A percentile compares a stretch with the other conserved stretches of the same genome.
Conservation (phyloP, 2,888 invertebrate genomes). For the Saturnia pavonia region DNA sequence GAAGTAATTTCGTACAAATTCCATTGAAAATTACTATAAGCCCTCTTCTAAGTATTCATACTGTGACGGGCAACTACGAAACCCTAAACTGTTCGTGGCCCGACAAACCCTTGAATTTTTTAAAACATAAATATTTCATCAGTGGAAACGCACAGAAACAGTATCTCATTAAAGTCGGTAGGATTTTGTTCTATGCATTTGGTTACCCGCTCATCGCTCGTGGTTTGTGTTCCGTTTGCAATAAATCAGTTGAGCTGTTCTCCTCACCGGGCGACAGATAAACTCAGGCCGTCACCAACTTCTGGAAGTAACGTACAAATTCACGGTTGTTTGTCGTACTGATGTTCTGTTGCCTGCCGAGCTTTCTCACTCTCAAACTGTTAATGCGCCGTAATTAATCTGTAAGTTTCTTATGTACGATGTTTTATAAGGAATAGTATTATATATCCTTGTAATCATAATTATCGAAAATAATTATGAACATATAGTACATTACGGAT, state of each 20-base stretch:
- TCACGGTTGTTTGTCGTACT: slow-evolving; percentile 24
- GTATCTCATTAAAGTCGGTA: neutral
- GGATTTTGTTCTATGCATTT: neutral
- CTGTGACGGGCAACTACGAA: no score
- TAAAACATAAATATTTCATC: neutral
- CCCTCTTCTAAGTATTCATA: no score
- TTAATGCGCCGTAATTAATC: neutral
- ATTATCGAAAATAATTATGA: no score
- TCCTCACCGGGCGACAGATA: slow-evolving; percentile 39
- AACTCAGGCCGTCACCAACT: slow-evolving; percentile 45
- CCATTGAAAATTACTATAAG: no score
- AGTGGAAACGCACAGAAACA: neutral
- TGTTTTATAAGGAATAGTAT: neutral
- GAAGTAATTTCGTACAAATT: no score
- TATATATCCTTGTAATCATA: neutral
- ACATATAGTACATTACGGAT: no score
- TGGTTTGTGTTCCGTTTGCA: slow-evolving; percentile 22
- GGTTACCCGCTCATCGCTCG: slow-evolving; percentile 10
- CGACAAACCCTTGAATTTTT: no score
- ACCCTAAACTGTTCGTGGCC: no score
- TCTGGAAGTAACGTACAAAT: slow-evolving; percentile 50
- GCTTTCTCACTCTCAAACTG: slow-evolving; percentile 35
- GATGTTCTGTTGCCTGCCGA: slow-evolving; percentile 18
- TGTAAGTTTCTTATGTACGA: neutral
- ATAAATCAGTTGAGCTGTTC: slow-evolving; percentile 48